phyloP scores from a whole-genome alignment of 2,797 vertebrate species.

The Dicrostonyx torquatus region DNA sequence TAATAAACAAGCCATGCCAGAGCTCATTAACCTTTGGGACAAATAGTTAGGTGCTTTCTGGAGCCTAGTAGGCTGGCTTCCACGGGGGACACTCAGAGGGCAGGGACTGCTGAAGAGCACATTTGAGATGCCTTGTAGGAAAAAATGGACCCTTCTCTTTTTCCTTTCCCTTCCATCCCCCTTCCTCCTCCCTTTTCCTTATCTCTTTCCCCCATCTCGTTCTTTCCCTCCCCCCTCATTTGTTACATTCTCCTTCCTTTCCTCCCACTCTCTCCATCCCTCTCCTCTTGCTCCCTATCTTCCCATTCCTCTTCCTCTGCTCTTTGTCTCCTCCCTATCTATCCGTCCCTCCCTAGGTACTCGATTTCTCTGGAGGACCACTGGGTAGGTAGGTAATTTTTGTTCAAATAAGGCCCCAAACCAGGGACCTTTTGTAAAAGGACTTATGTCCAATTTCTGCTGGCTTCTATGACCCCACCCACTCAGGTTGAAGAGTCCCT shows the following conservation, averaged over 20 bases:
- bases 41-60: conserved; percentile 77
- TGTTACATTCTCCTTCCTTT: background rate
- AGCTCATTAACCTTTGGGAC: conserved; percentile 82
- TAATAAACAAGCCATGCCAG: conserved; percentile 73
- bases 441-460: conserved; percentile 61
- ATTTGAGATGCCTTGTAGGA: conserved; percentile 79
- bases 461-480: background rate
- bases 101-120: conserved; percentile 69
- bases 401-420: conserved; percentile 66
- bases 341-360: background rate
- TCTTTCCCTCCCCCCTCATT: background rate
- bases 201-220: background rate
- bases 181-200: fast-evolving
- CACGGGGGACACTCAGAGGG: conserved; percentile 55
- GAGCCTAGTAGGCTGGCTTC: conserved; percentile 75
- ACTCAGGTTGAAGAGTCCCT: conserved; percentile 66
- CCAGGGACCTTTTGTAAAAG: conserved; percentile 43
- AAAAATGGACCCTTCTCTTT: background rate
- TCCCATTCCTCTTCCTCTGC: background rate
- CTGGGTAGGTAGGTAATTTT: conserved; percentile 68
- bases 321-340: background rate
- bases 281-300: no score
- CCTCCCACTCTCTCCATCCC: no score
- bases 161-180: background rate
- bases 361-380: conserved; percentile 41